These are phyloP conservation scores for Sycophila sp. DNA, from an alignment of 1,140 invertebrate species.

Conservation along the genomic window DNA sequence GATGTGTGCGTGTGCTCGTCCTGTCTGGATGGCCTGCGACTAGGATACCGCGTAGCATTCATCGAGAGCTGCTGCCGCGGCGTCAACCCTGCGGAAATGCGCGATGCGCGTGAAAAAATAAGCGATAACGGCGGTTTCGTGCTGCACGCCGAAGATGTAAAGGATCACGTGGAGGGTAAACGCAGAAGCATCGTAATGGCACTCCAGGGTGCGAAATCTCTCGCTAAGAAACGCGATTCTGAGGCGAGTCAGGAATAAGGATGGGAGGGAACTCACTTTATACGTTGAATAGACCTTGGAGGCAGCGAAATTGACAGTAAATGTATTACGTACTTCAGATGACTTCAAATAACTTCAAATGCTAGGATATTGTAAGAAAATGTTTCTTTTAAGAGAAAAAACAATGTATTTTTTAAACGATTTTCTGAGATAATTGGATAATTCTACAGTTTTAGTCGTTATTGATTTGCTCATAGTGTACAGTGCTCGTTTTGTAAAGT, in stretches of 20 bases:
- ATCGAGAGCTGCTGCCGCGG: constrained; percentile 79
- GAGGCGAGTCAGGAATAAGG: not conserved
- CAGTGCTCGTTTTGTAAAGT: no score
- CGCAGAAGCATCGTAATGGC: constrained; percentile 71
- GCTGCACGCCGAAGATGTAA: constrained; percentile 67
- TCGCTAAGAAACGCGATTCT: constrained; percentile 32
- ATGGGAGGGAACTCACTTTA: not conserved
- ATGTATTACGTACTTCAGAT: no score
- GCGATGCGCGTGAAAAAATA: constrained; percentile 66
- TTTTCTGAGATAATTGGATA: no score
- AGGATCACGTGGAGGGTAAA: constrained; percentile 68
- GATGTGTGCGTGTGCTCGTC: constrained; percentile 84
- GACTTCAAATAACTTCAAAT: no score
- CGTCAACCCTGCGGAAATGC: constrained; percentile 68
- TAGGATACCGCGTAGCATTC: constrained; percentile 76
- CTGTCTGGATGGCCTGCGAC: constrained; percentile 71
- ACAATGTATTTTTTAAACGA: no score
- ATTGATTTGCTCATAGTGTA: no score
- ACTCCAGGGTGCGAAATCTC: constrained; percentile 41
- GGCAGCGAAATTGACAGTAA: no score
- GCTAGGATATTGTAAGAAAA: no score
- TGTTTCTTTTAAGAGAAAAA: no score
- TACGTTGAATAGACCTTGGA: no score
- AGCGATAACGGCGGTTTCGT: constrained; percentile 68
- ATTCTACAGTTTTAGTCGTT: no score